Evolutionary conservation across 2,113 vertebrate genomes (phyloP).

Genomic region (Romanogobio albipinnatus): DNA sequence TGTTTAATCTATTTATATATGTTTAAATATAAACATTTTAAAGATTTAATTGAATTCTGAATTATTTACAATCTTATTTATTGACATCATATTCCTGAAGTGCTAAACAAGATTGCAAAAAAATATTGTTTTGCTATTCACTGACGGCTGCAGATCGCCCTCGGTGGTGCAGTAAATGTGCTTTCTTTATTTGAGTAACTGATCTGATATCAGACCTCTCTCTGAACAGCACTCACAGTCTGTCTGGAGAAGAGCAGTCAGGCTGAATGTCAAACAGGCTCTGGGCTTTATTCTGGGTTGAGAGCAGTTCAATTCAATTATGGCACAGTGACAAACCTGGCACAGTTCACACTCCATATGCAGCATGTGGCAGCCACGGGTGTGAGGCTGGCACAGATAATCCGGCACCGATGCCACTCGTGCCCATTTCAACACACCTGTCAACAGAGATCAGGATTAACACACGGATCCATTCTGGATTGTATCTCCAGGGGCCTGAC

Average conservation of each 20-base stretch:
- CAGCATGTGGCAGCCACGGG: slow-evolving; percentile 9
- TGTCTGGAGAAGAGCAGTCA: neutral
- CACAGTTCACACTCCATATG: slow-evolving; percentile 40
- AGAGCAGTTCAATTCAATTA: slow-evolving; percentile 37
- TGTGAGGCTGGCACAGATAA: slow-evolving; percentile 37
- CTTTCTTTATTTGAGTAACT: neutral
- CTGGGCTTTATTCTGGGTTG: slow-evolving; percentile 7
- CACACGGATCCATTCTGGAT: slow-evolving; percentile 49
- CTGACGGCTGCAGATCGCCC: neutral
- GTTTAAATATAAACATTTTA: no score
- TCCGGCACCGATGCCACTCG: neutral
- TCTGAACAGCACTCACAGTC: neutral
- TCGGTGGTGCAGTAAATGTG: neutral
- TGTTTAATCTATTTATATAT: no score
- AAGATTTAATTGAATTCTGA: no score
- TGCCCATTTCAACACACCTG: slow-evolving; percentile 49
- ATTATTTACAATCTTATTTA: no score
- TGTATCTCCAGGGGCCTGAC: slow-evolving; percentile 43
- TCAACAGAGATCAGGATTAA: slow-evolving; percentile 61
- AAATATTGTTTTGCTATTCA: neutral
- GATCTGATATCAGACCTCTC: neutral
- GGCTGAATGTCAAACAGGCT: slow-evolving; percentile 4
- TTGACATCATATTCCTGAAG: no score
- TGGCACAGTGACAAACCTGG: slow-evolving; percentile 45
- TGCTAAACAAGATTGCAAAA: no score